phyloP scores from a whole-genome alignment of 2,888 invertebrate species.

The Acronicta leporina region DNA sequence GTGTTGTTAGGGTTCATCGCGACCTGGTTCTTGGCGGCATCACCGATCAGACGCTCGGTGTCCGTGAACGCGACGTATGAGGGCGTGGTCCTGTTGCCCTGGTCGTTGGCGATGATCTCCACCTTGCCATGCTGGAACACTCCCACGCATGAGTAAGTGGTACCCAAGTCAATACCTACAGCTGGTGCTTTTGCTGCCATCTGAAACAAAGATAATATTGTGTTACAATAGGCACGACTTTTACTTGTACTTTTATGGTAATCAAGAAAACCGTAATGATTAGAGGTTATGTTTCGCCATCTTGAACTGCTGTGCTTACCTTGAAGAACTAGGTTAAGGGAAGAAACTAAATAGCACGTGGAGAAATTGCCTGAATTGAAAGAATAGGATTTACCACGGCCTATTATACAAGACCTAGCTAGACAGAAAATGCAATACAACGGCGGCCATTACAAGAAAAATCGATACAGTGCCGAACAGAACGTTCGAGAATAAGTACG shows the following conservation, averaged over 20 bases:
- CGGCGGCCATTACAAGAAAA: constrained; percentile 70
- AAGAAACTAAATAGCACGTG: constrained; percentile 28
- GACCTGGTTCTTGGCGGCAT: constrained; percentile 95
- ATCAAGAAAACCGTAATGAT: constrained; percentile 13
- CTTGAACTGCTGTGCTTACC: constrained; percentile 33
- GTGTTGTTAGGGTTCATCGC: constrained; percentile 97
- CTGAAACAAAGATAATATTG: constrained; percentile 71
- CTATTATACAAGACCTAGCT: background rate
- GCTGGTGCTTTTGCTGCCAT: constrained; percentile 93
- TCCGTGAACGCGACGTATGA: constrained; percentile 96
- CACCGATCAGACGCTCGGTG: constrained; percentile 94
- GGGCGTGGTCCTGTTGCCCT: constrained; percentile 96
- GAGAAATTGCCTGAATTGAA: background rate
- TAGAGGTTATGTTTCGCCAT: constrained; percentile 53
- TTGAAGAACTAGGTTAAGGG: constrained; percentile 6
- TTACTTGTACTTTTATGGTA: constrained; percentile 3
- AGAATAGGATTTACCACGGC: background rate
- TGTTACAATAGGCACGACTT: constrained; percentile 21
- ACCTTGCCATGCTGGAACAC: constrained; percentile 97
- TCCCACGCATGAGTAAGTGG: constrained; percentile 98
- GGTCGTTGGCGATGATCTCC: constrained; percentile 97
- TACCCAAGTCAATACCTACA: constrained; percentile 98
- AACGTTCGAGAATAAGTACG: constrained; percentile 76
- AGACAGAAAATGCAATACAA: constrained; percentile 19
- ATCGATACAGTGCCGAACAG: constrained; percentile 67